Conservation (phyloP, 2,113 vertebrate genomes). For the Hemiscyllium ocellatum region DNA sequence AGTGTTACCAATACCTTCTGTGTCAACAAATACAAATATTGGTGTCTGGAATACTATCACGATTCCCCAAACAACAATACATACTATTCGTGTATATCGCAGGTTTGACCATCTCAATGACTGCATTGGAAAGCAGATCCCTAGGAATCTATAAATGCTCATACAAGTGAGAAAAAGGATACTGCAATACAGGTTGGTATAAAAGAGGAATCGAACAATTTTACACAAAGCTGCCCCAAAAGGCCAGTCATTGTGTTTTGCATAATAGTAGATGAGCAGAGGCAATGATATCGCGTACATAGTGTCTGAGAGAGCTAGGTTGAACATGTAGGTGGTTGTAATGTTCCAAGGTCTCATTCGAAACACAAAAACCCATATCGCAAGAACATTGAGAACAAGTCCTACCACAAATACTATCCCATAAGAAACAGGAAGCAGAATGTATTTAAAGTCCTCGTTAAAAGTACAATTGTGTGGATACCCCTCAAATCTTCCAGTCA, state of each 20-base stretch:
- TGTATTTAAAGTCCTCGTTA: conserved; percentile 81
- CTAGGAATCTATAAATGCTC: conserved; percentile 84
- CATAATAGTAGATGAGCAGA: conserved; percentile 86
- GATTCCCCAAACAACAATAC: conserved; percentile 61
- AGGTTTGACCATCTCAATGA: conserved; percentile 75
- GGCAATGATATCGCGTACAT: conserved; percentile 86
- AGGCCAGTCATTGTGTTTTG: conserved; percentile 82
- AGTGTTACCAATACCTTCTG: conserved; percentile 45
- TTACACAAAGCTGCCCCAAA: conserved; percentile 81
- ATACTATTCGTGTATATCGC: conserved; percentile 66
- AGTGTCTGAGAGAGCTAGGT: conserved; percentile 77
- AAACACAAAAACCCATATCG: conserved; percentile 78
- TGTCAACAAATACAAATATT: conserved; percentile 80
- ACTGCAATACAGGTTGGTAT: conserved; percentile 88
- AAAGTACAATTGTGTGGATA: conserved; percentile 65
- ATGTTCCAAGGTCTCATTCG: conserved; percentile 82
- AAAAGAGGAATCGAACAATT: conserved; percentile 88
- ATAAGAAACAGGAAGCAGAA: conserved; percentile 83
- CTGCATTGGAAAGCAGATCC: conserved; percentile 75
- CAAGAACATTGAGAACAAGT: conserved; percentile 70
- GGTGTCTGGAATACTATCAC: conserved; percentile 75
- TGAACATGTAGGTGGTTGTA: conserved; percentile 91
- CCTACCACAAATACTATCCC: conserved; percentile 79
- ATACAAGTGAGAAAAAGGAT: conserved; percentile 93
- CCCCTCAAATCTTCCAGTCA: not conserved